Base-by-base conservation (phyloP, 2,797 vertebrate species). In the Sebastes iracundus region DNA sequence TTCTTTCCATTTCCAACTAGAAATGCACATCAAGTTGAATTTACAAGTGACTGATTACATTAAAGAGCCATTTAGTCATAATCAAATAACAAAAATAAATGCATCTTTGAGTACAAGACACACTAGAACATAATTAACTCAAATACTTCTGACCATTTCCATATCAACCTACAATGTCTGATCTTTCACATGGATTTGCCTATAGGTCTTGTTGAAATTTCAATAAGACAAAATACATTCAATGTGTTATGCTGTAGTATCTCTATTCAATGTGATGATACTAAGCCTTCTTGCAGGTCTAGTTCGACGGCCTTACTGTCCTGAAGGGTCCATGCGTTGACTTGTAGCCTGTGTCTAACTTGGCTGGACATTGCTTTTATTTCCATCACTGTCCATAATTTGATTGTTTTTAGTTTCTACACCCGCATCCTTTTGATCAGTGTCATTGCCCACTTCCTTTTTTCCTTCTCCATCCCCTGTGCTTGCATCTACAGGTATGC, bases 281-380 rank as follows among this genome's bases (percentile, higher is more conserved):
- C 56, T 59, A 42, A 65, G 5, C n/a, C 20, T 72, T 84, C 79
- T 81, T 61, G 12, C 25, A 72, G 33, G 20, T 76, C 18, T 33
- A 14, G 16, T 52, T 22, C 9, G 53, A 35, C 42, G 73, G 59
- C 89, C 88, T 0, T 94, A 81, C 55, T 93, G 60, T 73, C 86
- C 71, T 61, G 88, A 92, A 58, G 79, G 83, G 79, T 88, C 88
- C 93, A 94, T 0, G 80, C 64, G 72, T 94, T 95, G 61, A 84
- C 96, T 95, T 71, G 93, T 94, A 4, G 79, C 88, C 82, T 60
- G 87, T 55, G 94, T 95, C 58, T 86, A 93, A 92, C 93, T 66
- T 78, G 69, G 46, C 67, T 85, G 7, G 53, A 52, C 38, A 94
- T 65, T 92, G 82, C 80, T 76, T 78, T 79, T 65, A 70, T 77